A percentile compares a stretch with the other conserved stretches of the same genome.
phyloP scores from a whole-genome alignment of 2,797 vertebrate genomes.

The Megaceryle alcyon region DNA sequence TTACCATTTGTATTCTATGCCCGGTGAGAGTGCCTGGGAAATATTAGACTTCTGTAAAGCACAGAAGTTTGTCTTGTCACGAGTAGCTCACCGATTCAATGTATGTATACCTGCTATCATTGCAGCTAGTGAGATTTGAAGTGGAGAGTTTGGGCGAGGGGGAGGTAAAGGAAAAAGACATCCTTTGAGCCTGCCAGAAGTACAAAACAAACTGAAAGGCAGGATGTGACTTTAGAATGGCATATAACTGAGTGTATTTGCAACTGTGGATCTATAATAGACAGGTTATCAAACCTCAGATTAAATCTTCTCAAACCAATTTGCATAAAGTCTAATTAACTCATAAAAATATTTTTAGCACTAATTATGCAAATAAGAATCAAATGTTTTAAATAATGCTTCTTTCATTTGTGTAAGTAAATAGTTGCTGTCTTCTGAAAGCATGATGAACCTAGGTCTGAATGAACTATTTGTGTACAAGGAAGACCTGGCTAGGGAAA shows the following conservation, averaged over 20 bases:
- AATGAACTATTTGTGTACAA: background rate
- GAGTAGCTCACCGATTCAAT: background rate
- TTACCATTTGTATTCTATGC: background rate
- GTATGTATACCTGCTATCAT: background rate
- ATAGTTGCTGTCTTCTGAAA: background rate
- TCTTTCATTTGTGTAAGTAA: slow-evolving; percentile 32
- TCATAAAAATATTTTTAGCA: slow-evolving; percentile 58
- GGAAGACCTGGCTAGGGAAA: background rate
- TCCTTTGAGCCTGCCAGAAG: background rate
- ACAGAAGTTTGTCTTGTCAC: background rate
- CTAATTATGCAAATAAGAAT: slow-evolving; percentile 67
- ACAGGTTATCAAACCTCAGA: slow-evolving; percentile 21
- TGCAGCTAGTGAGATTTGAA: background rate
- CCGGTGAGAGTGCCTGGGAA: background rate
- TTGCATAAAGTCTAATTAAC: slow-evolving; percentile 67
- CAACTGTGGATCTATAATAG: background rate
- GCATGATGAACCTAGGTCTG: background rate
- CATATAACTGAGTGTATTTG: background rate
- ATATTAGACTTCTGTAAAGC: background rate
- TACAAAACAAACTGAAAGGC: background rate
- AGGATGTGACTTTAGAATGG: background rate
- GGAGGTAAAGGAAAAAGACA: background rate
- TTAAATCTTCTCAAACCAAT: slow-evolving; percentile 20
- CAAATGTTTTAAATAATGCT: slow-evolving; percentile 43
- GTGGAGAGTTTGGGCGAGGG: background rate